Conservation (phyloP, 2,888 invertebrate genomes). For the Hypena proboscidalis region DNA sequence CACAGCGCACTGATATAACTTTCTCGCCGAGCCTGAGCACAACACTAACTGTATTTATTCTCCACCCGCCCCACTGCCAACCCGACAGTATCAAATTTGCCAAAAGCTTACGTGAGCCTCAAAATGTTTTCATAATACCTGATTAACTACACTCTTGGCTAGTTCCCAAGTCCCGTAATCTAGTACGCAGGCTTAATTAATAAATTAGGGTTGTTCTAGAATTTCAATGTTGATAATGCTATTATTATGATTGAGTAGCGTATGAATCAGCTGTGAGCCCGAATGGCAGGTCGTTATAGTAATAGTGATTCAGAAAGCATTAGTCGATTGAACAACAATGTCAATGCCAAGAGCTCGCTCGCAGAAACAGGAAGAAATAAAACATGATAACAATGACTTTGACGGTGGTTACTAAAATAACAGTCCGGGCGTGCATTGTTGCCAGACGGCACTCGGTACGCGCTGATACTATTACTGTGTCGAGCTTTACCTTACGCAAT, state of each 20-base stretch:
- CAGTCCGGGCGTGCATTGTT: conserved; percentile 67
- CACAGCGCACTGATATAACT: conserved; percentile 52
- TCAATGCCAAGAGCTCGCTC: conserved; percentile 74
- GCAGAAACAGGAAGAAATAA: conserved; percentile 72
- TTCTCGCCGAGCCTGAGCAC: conserved; percentile 41
- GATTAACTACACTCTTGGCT: conserved; percentile 71
- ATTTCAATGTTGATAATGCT: conserved; percentile 12
- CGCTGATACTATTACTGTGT: conserved; percentile 39
- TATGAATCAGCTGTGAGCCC: neutral
- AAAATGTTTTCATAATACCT: conserved; percentile 73
- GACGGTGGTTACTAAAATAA: conserved; percentile 74
- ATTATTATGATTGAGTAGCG: conserved; percentile 1
- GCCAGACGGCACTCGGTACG: conserved; percentile 40
- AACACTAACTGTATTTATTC: conserved; percentile 57
- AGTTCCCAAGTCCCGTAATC: conserved; percentile 62
- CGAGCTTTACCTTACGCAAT: conserved; percentile 36
- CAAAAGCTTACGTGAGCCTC: conserved; percentile 58
- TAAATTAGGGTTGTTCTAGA: conserved; percentile 51
- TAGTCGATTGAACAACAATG: conserved; percentile 50
- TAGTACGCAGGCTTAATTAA: conserved; percentile 55
- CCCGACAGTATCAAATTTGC: conserved; percentile 65
- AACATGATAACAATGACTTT: conserved; percentile 68
- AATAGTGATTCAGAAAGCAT: conserved; percentile 27
- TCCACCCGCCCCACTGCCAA: conserved; percentile 56
- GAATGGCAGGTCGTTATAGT: conserved; percentile 3